Percentiles rank a stretch among this genome's conserved stretches.
These are phyloP conservation scores for Acronicta psi DNA, from an alignment of 2,888 invertebrate species.

Conservation along the genomic window DNA sequence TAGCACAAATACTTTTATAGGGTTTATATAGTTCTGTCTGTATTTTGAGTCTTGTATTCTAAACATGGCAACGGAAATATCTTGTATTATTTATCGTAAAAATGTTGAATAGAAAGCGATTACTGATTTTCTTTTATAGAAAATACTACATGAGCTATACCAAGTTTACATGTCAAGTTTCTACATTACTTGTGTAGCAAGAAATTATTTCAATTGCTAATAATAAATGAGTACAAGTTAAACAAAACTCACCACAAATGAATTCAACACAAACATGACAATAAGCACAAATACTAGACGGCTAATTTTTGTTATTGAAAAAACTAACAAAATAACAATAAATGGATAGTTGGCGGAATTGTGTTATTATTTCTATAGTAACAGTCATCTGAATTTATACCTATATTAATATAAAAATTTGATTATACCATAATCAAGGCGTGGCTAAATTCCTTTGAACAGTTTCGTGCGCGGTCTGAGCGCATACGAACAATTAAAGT, in stretches of 20 bases:
- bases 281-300: conserved; percentile 2
- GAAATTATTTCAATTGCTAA: conserved; percentile 41
- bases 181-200: conserved; percentile 43
- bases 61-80: too few species aligned
- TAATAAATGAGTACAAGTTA: conserved; percentile 21
- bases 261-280: not conserved
- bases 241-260: conserved; percentile 4
- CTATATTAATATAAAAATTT: conserved; percentile 12
- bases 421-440: conserved; percentile 27
- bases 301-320: too few species aligned
- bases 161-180: conserved; percentile 42
- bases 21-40: too few species aligned
- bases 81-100: too few species aligned
- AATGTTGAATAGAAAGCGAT: conserved; percentile 2
- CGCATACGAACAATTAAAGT: conserved; percentile 44
- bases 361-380: conserved; percentile 6
- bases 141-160: conserved; percentile 40
- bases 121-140: conserved; percentile 17
- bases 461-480: conserved; percentile 23
- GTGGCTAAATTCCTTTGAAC: conserved; percentile 24
- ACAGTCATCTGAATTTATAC: conserved; percentile 18
- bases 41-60: too few species aligned
- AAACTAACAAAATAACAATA: conserved; percentile 2
- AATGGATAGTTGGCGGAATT: not conserved
- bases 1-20: too few species aligned